Conservation (phyloP, 2,888 invertebrate species). For the Campaea margaritaria region DNA sequence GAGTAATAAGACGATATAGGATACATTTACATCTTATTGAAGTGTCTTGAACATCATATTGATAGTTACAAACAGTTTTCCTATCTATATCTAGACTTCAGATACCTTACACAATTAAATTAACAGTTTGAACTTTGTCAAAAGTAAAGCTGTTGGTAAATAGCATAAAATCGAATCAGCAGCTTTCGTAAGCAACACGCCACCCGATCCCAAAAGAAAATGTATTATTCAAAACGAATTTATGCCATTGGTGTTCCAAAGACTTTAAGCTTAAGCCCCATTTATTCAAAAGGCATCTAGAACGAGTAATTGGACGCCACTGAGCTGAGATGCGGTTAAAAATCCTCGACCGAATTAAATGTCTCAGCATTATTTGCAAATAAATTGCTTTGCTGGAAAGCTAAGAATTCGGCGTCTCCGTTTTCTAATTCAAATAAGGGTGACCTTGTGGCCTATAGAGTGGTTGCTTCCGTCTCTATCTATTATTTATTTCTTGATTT, state of each 20-base stretch:
- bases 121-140: no score
- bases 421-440: slow-evolving; percentile 72
- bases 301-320: slow-evolving; percentile 46
- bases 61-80: no score
- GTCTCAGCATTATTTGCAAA: slow-evolving; percentile 65
- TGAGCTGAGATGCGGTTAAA: slow-evolving; percentile 44
- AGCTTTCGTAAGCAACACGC: slow-evolving; percentile 11
- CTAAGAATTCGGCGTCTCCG: slow-evolving; percentile 56
- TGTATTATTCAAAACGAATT: slow-evolving; percentile 32
- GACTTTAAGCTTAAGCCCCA: slow-evolving; percentile 30
- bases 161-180: slow-evolving; percentile 2
- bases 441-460: slow-evolving; percentile 60
- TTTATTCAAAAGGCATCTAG: slow-evolving; percentile 40
- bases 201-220: slow-evolving; percentile 15
- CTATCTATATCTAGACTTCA: no score
- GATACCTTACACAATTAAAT: no score
- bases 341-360: slow-evolving; percentile 55
- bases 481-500: no score
- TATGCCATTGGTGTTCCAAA: slow-evolving; percentile 25
- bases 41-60: no score
- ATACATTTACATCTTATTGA: no score
- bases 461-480: slow-evolving; percentile 49
- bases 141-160: background rate
- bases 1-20: no score
- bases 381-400: slow-evolving; percentile 60